Percentiles rank a stretch among this genome's conserved stretches.
phyloP scores from a whole-genome alignment of 2,113 vertebrate genomes.

The Ctenodactylus gundi region DNA sequence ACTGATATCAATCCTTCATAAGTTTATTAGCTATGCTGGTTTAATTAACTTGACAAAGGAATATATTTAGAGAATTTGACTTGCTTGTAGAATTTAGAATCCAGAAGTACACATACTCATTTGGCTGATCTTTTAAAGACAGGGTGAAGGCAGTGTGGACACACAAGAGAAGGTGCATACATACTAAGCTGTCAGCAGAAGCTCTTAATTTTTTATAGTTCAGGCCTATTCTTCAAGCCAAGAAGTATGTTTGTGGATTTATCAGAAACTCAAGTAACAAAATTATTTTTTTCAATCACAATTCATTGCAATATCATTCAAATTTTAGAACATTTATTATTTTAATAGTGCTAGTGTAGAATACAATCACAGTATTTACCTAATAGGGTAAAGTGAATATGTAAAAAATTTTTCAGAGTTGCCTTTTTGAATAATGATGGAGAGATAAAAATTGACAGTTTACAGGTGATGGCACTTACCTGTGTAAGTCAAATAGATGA shows the following conservation, averaged over 20 bases:
- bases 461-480: constrained; percentile 82
- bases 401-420: not conserved
- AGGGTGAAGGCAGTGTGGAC: not conserved
- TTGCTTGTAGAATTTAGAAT: not conserved
- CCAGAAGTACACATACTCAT: not conserved
- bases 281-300: not conserved
- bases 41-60: not conserved
- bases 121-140: not conserved
- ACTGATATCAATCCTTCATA: not conserved
- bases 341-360: constrained; percentile 6
- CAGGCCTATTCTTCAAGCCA: not conserved
- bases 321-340: constrained; percentile 31
- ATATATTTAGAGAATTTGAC: not conserved
- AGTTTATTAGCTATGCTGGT: not conserved
- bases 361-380: not conserved
- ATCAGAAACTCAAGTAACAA: not conserved
- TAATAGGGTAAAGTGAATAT: not conserved
- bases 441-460: constrained; percentile 34
- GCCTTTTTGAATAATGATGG: not conserved
- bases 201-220: not conserved
- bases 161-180: not conserved
- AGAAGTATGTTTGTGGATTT: constrained; percentile 10
- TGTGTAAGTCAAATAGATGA: constrained; percentile 97
- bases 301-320: not conserved
- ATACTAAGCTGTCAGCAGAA: not conserved